Evolutionary conservation across 2,113 vertebrate species (phyloP).

Genomic region (Plecturocebus donacophilus): DNA sequence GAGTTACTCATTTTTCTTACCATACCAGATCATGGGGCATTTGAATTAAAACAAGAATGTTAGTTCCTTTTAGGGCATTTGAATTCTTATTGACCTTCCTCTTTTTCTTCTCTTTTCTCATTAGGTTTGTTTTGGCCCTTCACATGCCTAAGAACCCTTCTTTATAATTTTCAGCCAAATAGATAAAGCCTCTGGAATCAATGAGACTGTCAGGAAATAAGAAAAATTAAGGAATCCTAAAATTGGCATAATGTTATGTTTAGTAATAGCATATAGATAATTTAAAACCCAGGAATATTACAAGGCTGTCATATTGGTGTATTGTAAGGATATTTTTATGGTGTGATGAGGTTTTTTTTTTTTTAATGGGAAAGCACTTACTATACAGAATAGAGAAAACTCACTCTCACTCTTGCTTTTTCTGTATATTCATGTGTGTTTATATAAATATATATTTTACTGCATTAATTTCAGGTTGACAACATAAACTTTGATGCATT

Average conservation of each 20-base stretch:
- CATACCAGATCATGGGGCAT: not conserved
- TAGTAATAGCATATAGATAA: not conserved
- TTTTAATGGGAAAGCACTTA: not conserved
- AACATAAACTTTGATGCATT: not conserved
- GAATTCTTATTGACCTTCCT: not conserved
- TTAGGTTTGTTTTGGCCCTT: not conserved
- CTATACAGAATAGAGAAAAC: not conserved
- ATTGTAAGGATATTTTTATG: not conserved
- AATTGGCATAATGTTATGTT: not conserved
- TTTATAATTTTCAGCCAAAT: not conserved
- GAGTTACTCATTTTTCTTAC: not conserved
- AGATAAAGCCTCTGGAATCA: not conserved
- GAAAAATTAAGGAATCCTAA: not conserved
- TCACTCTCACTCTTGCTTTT: not conserved
- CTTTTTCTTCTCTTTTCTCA: fast-evolving
- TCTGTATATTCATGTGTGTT: not conserved
- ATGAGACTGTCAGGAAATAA: not conserved
- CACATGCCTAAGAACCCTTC: not conserved
- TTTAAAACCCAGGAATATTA: not conserved
- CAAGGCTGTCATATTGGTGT: not conserved
- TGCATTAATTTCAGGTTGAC: not conserved
- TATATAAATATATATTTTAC: not conserved
- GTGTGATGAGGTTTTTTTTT: not conserved
- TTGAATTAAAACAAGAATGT: not conserved
- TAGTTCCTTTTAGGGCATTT: not conserved